phyloP scores from a whole-genome alignment of 1,140 invertebrate genomes.

The Gryon sp. region DNA sequence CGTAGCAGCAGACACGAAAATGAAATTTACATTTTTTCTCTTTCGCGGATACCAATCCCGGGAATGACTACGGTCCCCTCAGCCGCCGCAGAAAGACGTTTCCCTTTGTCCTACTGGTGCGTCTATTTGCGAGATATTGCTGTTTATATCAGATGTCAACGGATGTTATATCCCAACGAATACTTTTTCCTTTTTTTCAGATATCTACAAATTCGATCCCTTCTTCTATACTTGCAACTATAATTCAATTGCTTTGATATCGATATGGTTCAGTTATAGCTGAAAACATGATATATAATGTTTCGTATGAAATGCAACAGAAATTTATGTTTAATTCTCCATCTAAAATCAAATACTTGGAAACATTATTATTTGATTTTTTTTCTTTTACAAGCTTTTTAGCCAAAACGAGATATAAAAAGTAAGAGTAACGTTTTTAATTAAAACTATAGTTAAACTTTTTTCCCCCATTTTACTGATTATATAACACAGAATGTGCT shows the following conservation, averaged over 20 bases:
- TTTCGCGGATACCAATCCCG: slow-evolving; percentile 63
- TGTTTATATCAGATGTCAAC: slow-evolving; percentile 56
- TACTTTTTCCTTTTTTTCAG: slow-evolving; percentile 4
- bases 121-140: slow-evolving; percentile 51
- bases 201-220: slow-evolving; percentile 16
- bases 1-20: slow-evolving; percentile 61
- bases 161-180: slow-evolving; percentile 14
- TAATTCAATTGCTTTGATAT: slow-evolving; percentile 15
- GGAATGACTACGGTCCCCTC: slow-evolving; percentile 12
- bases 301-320: no score
- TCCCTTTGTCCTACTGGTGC: slow-evolving; percentile 40
- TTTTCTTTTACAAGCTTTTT: no score
- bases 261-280: slow-evolving; percentile 1
- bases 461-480: no score
- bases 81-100: slow-evolving; percentile 29
- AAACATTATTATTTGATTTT: no score
- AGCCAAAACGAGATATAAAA: background rate
- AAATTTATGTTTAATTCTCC: no score
- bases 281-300: background rate
- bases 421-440: slow-evolving; percentile 8
- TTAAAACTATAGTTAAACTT: no score
- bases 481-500: no score
- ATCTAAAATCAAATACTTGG: no score
- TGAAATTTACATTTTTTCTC: slow-evolving; percentile 71
- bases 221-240: slow-evolving; percentile 6